phyloP scores from a whole-genome alignment of 2,797 vertebrate genomes.

The Phalanger gymnotis region DNA sequence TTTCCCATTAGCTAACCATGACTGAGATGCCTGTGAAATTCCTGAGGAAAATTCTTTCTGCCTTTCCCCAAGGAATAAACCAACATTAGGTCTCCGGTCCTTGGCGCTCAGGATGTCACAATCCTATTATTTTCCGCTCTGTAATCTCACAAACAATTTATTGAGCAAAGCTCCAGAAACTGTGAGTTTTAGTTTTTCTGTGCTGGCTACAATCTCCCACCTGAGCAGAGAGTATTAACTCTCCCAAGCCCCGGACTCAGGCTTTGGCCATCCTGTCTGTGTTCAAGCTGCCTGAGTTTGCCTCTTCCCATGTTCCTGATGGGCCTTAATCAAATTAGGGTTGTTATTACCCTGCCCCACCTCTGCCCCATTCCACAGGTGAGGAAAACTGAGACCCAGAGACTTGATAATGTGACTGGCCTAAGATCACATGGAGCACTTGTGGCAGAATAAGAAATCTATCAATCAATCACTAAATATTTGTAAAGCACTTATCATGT shows the following conservation, averaged over 20 bases:
- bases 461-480: background rate
- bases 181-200: constrained; percentile 23
- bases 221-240: background rate
- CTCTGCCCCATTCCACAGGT: constrained; percentile 8
- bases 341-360: background rate
- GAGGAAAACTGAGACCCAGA: background rate
- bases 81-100: constrained; percentile 11
- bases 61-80: constrained; percentile 1
- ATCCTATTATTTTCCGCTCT: constrained; percentile 50
- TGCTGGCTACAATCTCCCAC: constrained; percentile 16
- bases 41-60: constrained; percentile 48
- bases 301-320: background rate
- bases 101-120: background rate
- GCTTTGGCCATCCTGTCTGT: background rate
- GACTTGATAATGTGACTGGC: background rate
- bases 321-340: background rate
- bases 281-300: background rate
- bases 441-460: background rate
- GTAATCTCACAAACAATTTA: constrained; percentile 25
- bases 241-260: background rate
- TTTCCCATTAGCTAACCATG: constrained; percentile 26
- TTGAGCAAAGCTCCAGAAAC: constrained; percentile 39
- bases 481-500: background rate
- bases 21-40: background rate
- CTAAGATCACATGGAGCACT: background rate